These are phyloP conservation scores for Agrotis ipsilon DNA, from an alignment of 2,888 invertebrate genomes.

Conservation along the genomic window DNA sequence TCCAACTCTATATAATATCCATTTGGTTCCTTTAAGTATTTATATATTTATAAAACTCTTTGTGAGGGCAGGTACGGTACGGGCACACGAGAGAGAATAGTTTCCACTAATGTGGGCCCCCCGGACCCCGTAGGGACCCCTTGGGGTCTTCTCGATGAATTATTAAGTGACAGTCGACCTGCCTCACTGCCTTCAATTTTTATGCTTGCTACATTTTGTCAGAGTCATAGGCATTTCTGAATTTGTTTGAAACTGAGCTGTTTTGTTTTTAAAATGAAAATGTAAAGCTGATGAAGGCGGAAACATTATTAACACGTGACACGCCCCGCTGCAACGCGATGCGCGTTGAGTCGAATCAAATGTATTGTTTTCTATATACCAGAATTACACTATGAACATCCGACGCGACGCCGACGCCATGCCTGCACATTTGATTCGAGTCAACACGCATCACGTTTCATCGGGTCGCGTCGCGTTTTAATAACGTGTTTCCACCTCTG, in stretches of 20 bases:
- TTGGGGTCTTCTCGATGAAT: conserved; percentile 49
- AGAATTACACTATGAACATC: too few relatives aligned
- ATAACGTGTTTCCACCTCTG: too few relatives aligned
- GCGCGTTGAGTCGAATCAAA: too few relatives aligned
- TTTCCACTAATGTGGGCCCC: conserved; percentile 52
- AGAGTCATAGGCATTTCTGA: not conserved
- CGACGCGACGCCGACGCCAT: too few relatives aligned
- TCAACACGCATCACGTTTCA: too few relatives aligned
- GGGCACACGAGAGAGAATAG: conserved; percentile 39
- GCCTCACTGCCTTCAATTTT: conserved; percentile 25
- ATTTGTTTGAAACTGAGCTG: not conserved
- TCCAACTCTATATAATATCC: conserved; percentile 23
- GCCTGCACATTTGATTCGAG: too few relatives aligned
- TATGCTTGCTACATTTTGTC: conserved; percentile 23
- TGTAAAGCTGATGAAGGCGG: too few relatives aligned
- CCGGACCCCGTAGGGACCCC: conserved; percentile 21
- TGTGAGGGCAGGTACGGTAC: conserved; percentile 12
- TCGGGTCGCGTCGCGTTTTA: too few relatives aligned
- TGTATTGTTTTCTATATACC: too few relatives aligned
- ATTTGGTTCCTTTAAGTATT: conserved; percentile 51
- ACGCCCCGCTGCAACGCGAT: too few relatives aligned
- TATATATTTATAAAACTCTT: conserved; percentile 49
- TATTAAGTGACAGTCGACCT: conserved; percentile 48
- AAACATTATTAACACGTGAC: too few relatives aligned
- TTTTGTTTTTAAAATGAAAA: not conserved